Percentiles rank a stretch among this genome's conserved stretches.
Evolutionary conservation across 2,797 vertebrate genomes (phyloP).

Genomic region (Poecilia wingei): DNA sequence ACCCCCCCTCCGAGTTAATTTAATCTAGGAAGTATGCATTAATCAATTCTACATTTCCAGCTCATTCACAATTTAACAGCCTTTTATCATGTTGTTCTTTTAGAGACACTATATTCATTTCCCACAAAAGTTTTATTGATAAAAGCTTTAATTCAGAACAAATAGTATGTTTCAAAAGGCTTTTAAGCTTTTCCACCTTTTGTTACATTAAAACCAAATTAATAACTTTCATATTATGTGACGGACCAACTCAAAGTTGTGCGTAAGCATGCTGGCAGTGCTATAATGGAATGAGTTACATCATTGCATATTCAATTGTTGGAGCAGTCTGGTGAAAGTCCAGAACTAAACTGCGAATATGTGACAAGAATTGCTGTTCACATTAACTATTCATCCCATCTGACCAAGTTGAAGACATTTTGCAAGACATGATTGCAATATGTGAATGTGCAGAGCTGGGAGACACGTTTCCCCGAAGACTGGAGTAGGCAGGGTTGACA

Average conservation of each 20-base stretch:
- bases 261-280: neutral
- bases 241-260: neutral
- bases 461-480: neutral
- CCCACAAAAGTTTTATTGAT: neutral
- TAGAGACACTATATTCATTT: neutral
- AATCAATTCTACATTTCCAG: conserved; percentile 7
- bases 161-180: conserved; percentile 1
- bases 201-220: neutral
- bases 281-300: neutral
- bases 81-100: conserved; percentile 2
- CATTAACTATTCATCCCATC: neutral
- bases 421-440: neutral
- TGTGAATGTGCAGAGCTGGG: neutral
- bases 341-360: neutral
- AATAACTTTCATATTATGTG: neutral
- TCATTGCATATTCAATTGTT: neutral
- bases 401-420: neutral
- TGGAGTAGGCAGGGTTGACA: neutral
- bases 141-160: conserved; percentile 1
- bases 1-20: conserved; percentile 34
- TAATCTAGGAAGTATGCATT: conserved; percentile 23
- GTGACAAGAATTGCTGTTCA: neutral
- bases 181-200: neutral
- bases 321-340: neutral
- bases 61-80: neutral